Percentiles rank a stretch among this genome's conserved stretches.
Conservation (phyloP, 2,113 vertebrate genomes). For the Lanius ludovicianus region DNA sequence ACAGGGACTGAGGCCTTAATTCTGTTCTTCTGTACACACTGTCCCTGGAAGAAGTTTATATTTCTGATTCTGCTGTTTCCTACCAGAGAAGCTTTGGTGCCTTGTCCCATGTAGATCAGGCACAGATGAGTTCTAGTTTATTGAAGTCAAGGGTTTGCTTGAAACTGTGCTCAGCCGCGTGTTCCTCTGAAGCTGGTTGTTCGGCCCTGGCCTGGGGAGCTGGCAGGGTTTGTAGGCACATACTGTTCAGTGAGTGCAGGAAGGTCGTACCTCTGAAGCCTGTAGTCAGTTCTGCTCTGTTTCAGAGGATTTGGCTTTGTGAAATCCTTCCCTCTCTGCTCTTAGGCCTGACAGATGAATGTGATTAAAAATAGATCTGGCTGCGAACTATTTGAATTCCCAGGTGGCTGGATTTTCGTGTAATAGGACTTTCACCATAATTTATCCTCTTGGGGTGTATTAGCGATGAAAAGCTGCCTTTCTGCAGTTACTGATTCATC, state of each 20-base stretch:
- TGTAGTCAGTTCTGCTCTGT: neutral
- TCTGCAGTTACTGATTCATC: slow-evolving; percentile 1
- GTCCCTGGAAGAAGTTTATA: neutral
- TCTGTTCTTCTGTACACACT: neutral
- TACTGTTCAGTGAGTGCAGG: neutral
- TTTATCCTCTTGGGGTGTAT: neutral
- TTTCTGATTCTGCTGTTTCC: neutral
- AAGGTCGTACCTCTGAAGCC: neutral
- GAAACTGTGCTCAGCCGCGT: neutral
- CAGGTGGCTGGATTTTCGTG: slow-evolving; percentile 26
- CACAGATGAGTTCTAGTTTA: neutral
- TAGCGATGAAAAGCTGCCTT: neutral
- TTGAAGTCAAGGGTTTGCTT: neutral
- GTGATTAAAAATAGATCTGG: slow-evolving; percentile 32
- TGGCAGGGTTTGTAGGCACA: neutral
- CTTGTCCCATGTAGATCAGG: neutral
- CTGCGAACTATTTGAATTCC: neutral
- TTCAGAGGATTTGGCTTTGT: neutral
- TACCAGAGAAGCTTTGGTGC: neutral
- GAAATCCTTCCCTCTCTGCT: neutral
- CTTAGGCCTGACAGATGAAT: neutral
- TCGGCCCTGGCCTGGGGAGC: neutral
- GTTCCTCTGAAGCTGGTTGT: neutral
- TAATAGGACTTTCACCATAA: slow-evolving; percentile 17
- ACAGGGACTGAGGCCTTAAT: neutral